Percentiles rank a stretch among this genome's conserved stretches.
phyloP scores from a whole-genome alignment of 2,797 vertebrate genomes.

The Labeo calbasu region DNA sequence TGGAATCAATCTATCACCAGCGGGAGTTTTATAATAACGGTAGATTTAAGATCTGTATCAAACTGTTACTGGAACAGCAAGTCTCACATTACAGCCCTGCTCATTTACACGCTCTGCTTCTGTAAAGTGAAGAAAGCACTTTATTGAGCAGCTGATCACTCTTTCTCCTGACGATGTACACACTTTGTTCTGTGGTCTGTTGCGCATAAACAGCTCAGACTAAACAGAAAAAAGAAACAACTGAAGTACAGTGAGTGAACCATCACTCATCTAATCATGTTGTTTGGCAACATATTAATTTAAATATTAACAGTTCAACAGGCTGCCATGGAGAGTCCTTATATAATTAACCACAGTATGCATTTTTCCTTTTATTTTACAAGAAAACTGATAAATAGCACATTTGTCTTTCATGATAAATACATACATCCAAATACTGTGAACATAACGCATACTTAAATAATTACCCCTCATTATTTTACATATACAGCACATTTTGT shows the following conservation, averaged over 20 bases:
- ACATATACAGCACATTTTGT: conserved; percentile 14
- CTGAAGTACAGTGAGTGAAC: not conserved
- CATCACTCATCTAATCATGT: conserved; percentile 17
- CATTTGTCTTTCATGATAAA: conserved; percentile 39
- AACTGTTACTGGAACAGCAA: not conserved
- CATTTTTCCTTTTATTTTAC: not conserved
- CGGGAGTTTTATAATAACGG: not conserved
- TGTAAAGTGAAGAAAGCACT: not conserved
- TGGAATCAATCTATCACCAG: not conserved
- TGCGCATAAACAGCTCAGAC: not conserved
- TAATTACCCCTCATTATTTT: conserved; percentile 22
- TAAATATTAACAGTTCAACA: conserved; percentile 11
- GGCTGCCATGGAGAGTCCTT: not conserved
- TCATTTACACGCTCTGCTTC: not conserved
- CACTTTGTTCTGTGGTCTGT: not conserved
- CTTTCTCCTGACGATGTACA: not conserved
- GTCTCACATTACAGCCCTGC: not conserved
- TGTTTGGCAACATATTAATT: conserved; percentile 43
- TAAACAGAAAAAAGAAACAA: conserved; percentile 3
- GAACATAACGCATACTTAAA: conserved; percentile 40
- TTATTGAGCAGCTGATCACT: not conserved
- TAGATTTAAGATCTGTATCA: not conserved
- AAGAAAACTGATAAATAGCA: conserved; percentile 66
- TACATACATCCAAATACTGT: conserved; percentile 64
- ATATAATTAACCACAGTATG: not conserved